Percentiles rank a stretch among this genome's conserved stretches.
These are phyloP conservation scores for Leptinotarsa lineolata DNA, from an alignment of 1,140 invertebrate species.

Conservation along the genomic window DNA sequence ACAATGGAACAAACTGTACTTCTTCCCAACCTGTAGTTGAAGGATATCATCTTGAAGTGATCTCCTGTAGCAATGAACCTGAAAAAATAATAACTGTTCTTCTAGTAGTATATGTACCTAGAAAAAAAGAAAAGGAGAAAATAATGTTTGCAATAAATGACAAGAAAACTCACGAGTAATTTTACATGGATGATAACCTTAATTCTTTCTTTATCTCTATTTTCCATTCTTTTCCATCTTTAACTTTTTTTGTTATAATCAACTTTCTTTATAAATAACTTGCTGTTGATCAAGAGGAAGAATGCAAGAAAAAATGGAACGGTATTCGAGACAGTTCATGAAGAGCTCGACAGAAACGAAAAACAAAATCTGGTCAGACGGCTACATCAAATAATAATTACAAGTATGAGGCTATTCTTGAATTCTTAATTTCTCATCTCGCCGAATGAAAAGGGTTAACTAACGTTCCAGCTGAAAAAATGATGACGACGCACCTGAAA, in stretches of 20 bases:
- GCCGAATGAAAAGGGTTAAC: constrained; percentile 16
- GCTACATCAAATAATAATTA: constrained; percentile 24
- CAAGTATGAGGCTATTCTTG: constrained; percentile 24
- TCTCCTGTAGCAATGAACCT: constrained; percentile 36
- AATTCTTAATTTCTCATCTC: constrained; percentile 27
- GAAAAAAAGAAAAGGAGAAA: no score
- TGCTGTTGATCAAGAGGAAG: constrained; percentile 23
- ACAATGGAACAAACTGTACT: constrained; percentile 46
- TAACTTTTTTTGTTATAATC: no score
- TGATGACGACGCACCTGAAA: constrained; percentile 5
- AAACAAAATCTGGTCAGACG: constrained; percentile 35
- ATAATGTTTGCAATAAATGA: neutral
- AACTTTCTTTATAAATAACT: no score
- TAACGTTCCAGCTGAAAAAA: constrained; percentile 10
- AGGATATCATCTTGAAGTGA: constrained; percentile 40
- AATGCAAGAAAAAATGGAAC: constrained; percentile 36
- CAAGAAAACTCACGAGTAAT: no score
- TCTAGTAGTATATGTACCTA: no score
- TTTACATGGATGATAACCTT: no score
- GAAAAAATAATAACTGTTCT: constrained; percentile 23
- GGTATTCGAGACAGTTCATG: constrained; percentile 27
- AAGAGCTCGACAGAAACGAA: constrained; percentile 28
- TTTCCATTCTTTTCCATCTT: no score
- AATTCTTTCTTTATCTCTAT: no score
- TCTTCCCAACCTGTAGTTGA: constrained; percentile 48